Percentiles rank a stretch among this genome's conserved stretches.
Conservation (phyloP, 2,113 vertebrate species). For the Tychaedon coryphoeus region DNA sequence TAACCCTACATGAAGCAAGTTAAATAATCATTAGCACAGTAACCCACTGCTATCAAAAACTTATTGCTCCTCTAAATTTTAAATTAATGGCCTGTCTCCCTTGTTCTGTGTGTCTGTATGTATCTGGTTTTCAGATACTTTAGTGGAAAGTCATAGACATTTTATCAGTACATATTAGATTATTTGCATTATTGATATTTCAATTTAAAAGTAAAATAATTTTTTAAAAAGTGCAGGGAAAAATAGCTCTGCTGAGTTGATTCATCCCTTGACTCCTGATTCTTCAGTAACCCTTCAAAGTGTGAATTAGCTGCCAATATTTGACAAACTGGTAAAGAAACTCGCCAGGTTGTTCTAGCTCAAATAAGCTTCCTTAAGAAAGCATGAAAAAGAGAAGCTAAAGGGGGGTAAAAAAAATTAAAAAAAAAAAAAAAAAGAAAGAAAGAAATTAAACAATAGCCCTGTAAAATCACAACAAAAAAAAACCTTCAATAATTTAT, state of each 20-base stretch:
- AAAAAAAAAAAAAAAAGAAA: background rate
- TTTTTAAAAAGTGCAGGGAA: background rate
- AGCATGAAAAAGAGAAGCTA: background rate
- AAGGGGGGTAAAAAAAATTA: background rate
- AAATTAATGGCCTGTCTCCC: constrained; percentile 44
- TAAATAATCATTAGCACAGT: constrained; percentile 57
- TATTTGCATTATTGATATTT: constrained; percentile 57
- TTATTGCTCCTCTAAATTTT: constrained; percentile 58
- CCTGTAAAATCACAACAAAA: background rate
- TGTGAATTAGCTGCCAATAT: background rate
- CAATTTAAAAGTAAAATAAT: background rate
- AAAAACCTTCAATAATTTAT: background rate
- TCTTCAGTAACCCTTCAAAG: background rate
- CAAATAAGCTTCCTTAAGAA: background rate
- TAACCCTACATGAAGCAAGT: constrained; percentile 46
- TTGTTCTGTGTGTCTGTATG: background rate
- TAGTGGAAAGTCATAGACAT: background rate
- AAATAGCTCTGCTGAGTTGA: background rate
- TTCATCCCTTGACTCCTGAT: background rate
- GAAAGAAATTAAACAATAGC: background rate
- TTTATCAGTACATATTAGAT: background rate
- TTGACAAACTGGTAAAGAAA: background rate
- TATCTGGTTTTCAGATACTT: constrained; percentile 7
- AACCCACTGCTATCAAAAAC: constrained; percentile 64
- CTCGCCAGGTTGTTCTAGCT: background rate